phyloP scores from a whole-genome alignment of 2,113 vertebrate genomes.

The Oreochromis niloticus region DNA sequence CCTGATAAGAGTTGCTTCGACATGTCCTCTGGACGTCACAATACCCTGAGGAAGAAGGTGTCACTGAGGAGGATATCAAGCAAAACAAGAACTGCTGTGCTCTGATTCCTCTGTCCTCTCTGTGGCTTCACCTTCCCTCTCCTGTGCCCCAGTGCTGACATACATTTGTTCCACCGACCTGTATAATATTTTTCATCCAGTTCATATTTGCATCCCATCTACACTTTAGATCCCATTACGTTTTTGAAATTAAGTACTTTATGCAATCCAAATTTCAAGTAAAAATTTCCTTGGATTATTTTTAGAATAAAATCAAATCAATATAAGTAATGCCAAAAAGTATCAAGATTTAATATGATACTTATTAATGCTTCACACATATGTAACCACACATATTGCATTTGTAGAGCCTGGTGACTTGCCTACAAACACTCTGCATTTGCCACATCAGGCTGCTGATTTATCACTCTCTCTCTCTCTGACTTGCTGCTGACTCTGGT shows the following conservation, averaged over 20 bases:
- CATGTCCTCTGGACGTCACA: conserved; percentile 58
- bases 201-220: neutral
- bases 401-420: neutral
- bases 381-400: neutral
- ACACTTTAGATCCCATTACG: neutral
- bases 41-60: conserved; percentile 50
- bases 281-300: neutral
- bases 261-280: neutral
- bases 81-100: conserved; percentile 26
- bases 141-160: neutral
- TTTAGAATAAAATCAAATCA: neutral
- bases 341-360: neutral
- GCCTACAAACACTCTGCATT: neutral
- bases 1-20: conserved; percentile 56
- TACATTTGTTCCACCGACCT: neutral
- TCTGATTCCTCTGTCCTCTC: conserved; percentile 12
- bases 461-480: neutral
- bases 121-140: neutral
- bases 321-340: neutral
- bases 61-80: conserved; percentile 49
- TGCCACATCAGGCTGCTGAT: neutral
- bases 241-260: neutral
- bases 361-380: neutral
- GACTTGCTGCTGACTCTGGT: neutral
- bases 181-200: neutral